These are phyloP conservation scores for Schizothorax lantsangensis DNA, from an alignment of 2,797 vertebrate species.

Conservation along the genomic window DNA sequence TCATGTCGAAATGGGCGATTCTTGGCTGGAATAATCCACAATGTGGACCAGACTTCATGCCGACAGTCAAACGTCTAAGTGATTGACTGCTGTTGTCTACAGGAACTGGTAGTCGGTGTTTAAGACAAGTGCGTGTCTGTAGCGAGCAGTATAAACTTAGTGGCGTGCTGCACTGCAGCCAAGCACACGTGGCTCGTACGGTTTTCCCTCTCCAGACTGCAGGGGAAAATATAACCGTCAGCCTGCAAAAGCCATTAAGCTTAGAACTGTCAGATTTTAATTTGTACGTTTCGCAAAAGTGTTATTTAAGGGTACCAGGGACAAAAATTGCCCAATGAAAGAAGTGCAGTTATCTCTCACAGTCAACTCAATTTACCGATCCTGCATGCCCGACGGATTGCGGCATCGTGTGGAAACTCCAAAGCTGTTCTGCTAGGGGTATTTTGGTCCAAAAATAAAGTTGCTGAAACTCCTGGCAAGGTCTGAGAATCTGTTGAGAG, in stretches of 20 bases:
- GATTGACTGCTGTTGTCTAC: constrained; percentile 46
- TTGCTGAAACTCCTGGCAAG: constrained; percentile 38
- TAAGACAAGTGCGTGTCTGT: constrained; percentile 57
- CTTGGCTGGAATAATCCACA: not conserved
- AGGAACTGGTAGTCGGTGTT: constrained; percentile 53
- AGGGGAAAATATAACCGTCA: constrained; percentile 70
- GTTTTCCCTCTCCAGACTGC: constrained; percentile 56
- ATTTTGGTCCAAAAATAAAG: constrained; percentile 46
- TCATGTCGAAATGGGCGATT: not conserved
- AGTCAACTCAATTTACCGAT: constrained; percentile 40
- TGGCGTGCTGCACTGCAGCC: constrained; percentile 46
- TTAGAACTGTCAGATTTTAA: constrained; percentile 71
- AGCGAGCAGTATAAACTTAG: constrained; percentile 51
- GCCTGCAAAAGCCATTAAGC: constrained; percentile 76
- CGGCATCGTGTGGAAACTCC: constrained; percentile 57
- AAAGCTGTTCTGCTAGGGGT: constrained; percentile 45
- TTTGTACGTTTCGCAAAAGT: constrained; percentile 66
- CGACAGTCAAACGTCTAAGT: constrained; percentile 21
- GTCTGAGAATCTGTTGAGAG: constrained; percentile 38
- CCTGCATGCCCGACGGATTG: constrained; percentile 46
- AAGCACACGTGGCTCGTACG: constrained; percentile 54
- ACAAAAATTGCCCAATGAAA: constrained; percentile 52
- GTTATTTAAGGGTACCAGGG: constrained; percentile 66
- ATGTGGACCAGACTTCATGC: constrained; percentile 32
- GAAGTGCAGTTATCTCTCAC: constrained; percentile 54